Base-by-base conservation (phyloP, 2,113 vertebrate genomes). In the Ornithorhynchus anatinus region DNA sequence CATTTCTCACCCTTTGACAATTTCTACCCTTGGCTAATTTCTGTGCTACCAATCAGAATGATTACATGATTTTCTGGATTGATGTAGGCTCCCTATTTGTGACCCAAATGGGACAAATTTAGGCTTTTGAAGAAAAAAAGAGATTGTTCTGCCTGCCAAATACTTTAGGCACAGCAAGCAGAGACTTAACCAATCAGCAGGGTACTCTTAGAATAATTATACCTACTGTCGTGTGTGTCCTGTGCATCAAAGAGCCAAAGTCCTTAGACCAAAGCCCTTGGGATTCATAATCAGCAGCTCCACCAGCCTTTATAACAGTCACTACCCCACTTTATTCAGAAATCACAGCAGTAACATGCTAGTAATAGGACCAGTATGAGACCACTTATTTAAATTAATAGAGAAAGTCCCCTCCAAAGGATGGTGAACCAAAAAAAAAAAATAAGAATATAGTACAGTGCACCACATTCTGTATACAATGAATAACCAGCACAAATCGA, bases 141-240 rank as follows among this genome's bases (percentile, higher is more conserved):
- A 60, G 59, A 22, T 1, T 2, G 4, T 13, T 71, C 11, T 67
- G 20, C 20, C 33, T 85, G 54, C 23, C 69, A 83, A 70, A 47
- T 78, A 43, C 23, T 43, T 82, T 70, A 75, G 38, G 58, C 63
- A 76, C 61, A 77, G 71, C 17, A 73, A 75, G 64, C 22, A 62
- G 37, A 82, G 58, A 68, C 60, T 77, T 80, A 84, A 75, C 35
- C 64, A 76, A 64, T 59, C 75, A 78, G 54, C 50, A 52, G 48
- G 64, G 57, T 69, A 38, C 80, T 50, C 42, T 44, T 65, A 33
- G 61, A 76, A n/a, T 78, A 82, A 69, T 45, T 59, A 16, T 25
- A 16, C 38, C 61, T 72, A 45, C 65, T 82, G 39, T 51, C 37
- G 22, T 71, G 22, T 59, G 7, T 65, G 73, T 65, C 70, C 60